A percentile compares a stretch with the other conserved stretches of the same genome.
These are phyloP conservation scores for Pycnomerus fuliginosus DNA, from an alignment of 2,888 invertebrate genomes.

Conservation along the genomic window DNA sequence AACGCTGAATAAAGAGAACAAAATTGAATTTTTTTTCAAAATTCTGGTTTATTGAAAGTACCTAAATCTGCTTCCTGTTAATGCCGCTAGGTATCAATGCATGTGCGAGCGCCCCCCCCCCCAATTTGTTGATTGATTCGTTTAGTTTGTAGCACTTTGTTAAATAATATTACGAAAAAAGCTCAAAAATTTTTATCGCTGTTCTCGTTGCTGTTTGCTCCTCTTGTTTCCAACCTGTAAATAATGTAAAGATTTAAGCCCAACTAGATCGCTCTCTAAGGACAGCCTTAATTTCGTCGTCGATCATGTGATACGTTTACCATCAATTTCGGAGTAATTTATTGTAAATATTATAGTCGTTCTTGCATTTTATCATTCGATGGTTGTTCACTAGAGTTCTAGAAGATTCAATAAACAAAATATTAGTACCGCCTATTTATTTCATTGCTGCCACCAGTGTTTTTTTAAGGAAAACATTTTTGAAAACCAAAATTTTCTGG, in stretches of 20 bases:
- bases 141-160: slow-evolving; percentile 8
- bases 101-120: no score
- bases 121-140: no score
- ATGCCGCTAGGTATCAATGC: no score
- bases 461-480: no score
- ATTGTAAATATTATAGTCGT: slow-evolving; percentile 18
- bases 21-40: no score
- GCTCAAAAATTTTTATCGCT: neutral
- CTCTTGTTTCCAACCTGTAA: neutral
- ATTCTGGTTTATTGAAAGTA: no score
- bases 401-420: no score
- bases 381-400: slow-evolving; percentile 26
- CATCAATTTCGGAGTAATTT: slow-evolving; percentile 14
- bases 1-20: no score
- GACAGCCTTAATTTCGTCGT: slow-evolving; percentile 25
- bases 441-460: no score
- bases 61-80: no score
- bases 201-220: neutral
- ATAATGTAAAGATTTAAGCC: neutral
- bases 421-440: no score
- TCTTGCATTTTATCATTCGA: slow-evolving; percentile 19
- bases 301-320: slow-evolving; percentile 25
- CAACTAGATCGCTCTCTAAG: neutral
- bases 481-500: no score
- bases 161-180: slow-evolving; percentile 5